A percentile compares a stretch with the other conserved stretches of the same genome.
These are phyloP conservation scores for Bactericera cockerelli DNA, from an alignment of 1,140 invertebrate species.

Conservation along the genomic window DNA sequence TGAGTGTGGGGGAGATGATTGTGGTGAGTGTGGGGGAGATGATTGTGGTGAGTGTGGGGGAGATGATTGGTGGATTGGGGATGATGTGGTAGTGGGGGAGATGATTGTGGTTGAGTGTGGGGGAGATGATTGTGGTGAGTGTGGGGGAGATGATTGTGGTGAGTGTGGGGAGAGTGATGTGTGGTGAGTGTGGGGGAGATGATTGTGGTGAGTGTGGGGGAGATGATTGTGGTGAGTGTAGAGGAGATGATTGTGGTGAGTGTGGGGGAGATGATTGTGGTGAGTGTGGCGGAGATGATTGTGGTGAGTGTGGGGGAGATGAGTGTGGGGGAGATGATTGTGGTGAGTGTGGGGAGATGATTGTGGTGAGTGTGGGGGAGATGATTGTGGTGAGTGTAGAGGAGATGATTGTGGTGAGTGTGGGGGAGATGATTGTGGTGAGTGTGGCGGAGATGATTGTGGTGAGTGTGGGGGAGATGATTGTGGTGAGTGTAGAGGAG, in stretches of 20 bases:
- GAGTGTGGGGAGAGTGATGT: constrained; percentile 72
- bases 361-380: constrained; percentile 88
- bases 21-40: constrained; percentile 55
- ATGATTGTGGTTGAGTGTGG: constrained; percentile 49
- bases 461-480: too few species aligned
- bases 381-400: constrained; percentile 48
- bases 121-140: constrained; percentile 33
- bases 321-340: too few species aligned
- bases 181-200: too few species aligned
- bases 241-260: constrained; percentile 64
- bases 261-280: constrained; percentile 34
- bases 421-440: constrained; percentile 6
- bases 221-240: constrained; percentile 63
- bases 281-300: constrained; percentile 17
- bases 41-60: too few species aligned
- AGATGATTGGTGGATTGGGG: constrained; percentile 94
- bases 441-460: constrained; percentile 76
- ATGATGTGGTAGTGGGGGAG: constrained; percentile 81
- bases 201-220: constrained; percentile 94
- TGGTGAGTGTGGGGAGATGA: too few species aligned
- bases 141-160: constrained; percentile 7
- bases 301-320: constrained; percentile 49
- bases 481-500: constrained; percentile 88
- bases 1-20: constrained; percentile 18
- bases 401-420: constrained; percentile 33